phyloP scores from a whole-genome alignment of 2,888 invertebrate genomes.

The Hirtodrosophila trivittata region DNA sequence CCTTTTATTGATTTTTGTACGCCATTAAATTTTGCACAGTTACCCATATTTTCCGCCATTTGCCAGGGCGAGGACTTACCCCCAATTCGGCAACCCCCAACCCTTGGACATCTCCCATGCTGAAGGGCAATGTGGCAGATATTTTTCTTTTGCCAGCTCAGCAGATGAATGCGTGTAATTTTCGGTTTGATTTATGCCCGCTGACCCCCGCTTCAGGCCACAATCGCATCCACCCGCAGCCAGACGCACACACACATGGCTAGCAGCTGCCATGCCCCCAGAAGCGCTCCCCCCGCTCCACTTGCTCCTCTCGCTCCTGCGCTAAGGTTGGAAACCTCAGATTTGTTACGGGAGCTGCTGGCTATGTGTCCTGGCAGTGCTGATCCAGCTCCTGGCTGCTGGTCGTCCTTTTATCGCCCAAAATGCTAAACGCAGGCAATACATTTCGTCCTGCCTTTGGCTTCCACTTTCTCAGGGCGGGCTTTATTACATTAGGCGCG shows the following conservation, averaged over 20 bases:
- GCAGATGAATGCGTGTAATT: slow-evolving; percentile 82
- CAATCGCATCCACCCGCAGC: neutral
- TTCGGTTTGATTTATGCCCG: slow-evolving; percentile 81
- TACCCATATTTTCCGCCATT: slow-evolving; percentile 80
- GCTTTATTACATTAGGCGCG: slow-evolving; percentile 79
- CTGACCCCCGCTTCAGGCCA: slow-evolving; percentile 55
- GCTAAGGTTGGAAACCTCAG: slow-evolving; percentile 69
- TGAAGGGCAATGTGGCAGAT: slow-evolving; percentile 73
- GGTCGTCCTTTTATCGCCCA: slow-evolving; percentile 68
- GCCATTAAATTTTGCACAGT: slow-evolving; percentile 81
- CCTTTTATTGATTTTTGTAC: slow-evolving; percentile 76
- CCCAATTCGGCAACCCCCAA: slow-evolving; percentile 33
- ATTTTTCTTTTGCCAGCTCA: slow-evolving; percentile 76
- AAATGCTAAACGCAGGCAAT: slow-evolving; percentile 78
- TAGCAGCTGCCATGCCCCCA: slow-evolving; percentile 3
- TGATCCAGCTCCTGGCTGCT: slow-evolving; percentile 40
- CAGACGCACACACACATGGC: slow-evolving; percentile 48
- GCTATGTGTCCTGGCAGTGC: slow-evolving; percentile 27
- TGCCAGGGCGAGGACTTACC: slow-evolving; percentile 48
- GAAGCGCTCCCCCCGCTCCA: neutral
- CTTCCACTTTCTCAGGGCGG: slow-evolving; percentile 56
- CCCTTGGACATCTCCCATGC: slow-evolving; percentile 3
- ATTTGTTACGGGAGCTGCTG: slow-evolving; percentile 63
- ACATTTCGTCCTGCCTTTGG: slow-evolving; percentile 57
- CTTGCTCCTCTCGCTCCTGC: neutral